A percentile compares a stretch with the other conserved stretches of the same genome.
These are phyloP conservation scores for Neocrepidodera transversa DNA, from an alignment of 2,888 invertebrate genomes.

Conservation along the genomic window DNA sequence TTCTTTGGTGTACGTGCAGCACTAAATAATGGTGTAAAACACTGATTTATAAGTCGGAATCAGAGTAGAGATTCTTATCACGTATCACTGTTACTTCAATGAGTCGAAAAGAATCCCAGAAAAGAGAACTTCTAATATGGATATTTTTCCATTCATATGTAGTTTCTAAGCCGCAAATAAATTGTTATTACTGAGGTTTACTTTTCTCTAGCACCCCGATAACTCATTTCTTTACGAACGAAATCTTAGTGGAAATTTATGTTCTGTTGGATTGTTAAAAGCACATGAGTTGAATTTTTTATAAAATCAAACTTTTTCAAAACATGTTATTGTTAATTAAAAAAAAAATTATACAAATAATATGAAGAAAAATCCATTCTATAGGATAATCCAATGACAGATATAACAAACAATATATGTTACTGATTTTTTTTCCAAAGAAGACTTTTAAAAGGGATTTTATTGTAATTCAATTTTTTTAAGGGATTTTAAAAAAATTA, in stretches of 20 bases:
- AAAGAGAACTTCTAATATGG: conserved; percentile 9
- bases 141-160: conserved; percentile 21
- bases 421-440: too few relatives aligned
- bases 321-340: too few relatives aligned
- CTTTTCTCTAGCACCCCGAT: conserved; percentile 1
- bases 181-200: conserved; percentile 23
- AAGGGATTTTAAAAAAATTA: too few relatives aligned
- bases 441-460: too few relatives aligned
- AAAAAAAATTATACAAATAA: too few relatives aligned
- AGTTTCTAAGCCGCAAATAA: conserved; percentile 21
- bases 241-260: conserved; percentile 5
- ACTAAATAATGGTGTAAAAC: conserved; percentile 18
- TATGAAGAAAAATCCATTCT: too few relatives aligned
- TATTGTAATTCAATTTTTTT: too few relatives aligned
- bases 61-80: conserved; percentile 16
- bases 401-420: too few relatives aligned
- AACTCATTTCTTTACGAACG: conserved; percentile 12
- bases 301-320: too few relatives aligned
- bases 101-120: conserved; percentile 17
- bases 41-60: conserved; percentile 14
- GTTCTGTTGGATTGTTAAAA: neutral
- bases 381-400: too few relatives aligned
- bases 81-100: conserved; percentile 26
- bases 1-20: neutral
- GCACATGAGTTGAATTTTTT: neutral